Evolutionary conservation across 2,888 invertebrate genomes (phyloP), one percentile per base, ranked within the genome.

Genomic region (Dermolepida albohirtum): DNA sequence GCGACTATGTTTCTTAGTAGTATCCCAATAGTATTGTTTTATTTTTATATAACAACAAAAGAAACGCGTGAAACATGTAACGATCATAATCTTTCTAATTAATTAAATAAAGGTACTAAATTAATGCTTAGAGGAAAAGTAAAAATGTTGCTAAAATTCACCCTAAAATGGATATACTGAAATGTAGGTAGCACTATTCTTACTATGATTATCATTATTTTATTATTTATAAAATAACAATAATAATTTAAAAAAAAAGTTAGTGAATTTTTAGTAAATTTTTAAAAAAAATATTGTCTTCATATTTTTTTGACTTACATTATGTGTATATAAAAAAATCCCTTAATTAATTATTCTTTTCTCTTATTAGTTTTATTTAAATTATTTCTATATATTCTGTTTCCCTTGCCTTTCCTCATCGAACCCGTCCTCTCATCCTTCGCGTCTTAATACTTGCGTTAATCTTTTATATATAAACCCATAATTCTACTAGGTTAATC

Each of bases 181-280:
- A 64, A 65, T 62, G 67, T 73, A 73, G 71, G 66, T 71, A 74
- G 74, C 74, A 74, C 73, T 70, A 70, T 73, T 74, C 73, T 66
- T 64, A 68, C 68, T 69, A 68, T 54, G 55, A 69, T 54, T 52
- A 63, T 54, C 44, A 70, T 51, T 68, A 69, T 64, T 65, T 66
- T 40, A 52, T 52, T 64, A 64, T 64, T 64, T 64, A 50, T 51
- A 40, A 50, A 64, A 50, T 50, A 5, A 4, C 2, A 47, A 47
- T 5, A 16, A 47, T 22, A 22, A 22, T 22, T 14, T 47, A 41
- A 50, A 63, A 59, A 51, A 43, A n/a, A 51, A n/a, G 10, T 66
- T 66, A 57, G 66, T 66, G 51, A 72, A 69, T 71, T 71, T 69
- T 66, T 72, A 72, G 71, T 69, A 64, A 51, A 72, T 70, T 72